These are phyloP conservation scores for Gadus macrocephalus DNA, from an alignment of 2,113 vertebrate genomes.

Conservation along the genomic window DNA sequence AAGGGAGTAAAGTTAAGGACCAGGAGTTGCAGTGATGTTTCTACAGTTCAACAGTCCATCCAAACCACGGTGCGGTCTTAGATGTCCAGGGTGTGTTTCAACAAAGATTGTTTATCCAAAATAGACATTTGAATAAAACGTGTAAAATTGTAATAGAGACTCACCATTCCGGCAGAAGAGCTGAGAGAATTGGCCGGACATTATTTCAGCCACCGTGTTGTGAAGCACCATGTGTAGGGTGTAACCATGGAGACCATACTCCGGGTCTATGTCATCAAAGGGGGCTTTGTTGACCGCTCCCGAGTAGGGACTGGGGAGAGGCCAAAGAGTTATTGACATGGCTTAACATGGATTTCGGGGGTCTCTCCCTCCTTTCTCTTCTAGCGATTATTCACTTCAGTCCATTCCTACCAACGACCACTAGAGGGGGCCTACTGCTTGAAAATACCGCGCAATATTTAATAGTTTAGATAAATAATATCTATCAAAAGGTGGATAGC, in stretches of 20 bases:
- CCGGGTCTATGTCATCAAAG: constrained; percentile 77
- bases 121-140: too few relatives aligned
- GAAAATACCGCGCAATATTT: too few relatives aligned
- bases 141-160: constrained; percentile 3
- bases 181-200: constrained; percentile 73
- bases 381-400: not conserved
- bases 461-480: too few relatives aligned
- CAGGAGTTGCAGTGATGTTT: not conserved
- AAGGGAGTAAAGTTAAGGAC: not conserved
- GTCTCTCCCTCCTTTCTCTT: not conserved
- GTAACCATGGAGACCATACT: constrained; percentile 84
- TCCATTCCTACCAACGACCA: constrained; percentile 42
- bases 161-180: constrained; percentile 85
- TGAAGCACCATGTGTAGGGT: constrained; percentile 81
- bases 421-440: constrained; percentile 52
- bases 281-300: constrained; percentile 51
- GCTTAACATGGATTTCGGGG: not conserved
- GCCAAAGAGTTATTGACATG: not conserved
- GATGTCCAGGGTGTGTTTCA: too few relatives aligned
- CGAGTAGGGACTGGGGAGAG: constrained; percentile 61
- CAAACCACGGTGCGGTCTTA: too few relatives aligned
- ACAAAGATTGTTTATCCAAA: too few relatives aligned
- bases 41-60: too few relatives aligned
- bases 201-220: constrained; percentile 60
- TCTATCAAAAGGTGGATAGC: too few relatives aligned